Conservation (phyloP, 2,797 vertebrate genomes). For the Hephaestus fuliginosus region DNA sequence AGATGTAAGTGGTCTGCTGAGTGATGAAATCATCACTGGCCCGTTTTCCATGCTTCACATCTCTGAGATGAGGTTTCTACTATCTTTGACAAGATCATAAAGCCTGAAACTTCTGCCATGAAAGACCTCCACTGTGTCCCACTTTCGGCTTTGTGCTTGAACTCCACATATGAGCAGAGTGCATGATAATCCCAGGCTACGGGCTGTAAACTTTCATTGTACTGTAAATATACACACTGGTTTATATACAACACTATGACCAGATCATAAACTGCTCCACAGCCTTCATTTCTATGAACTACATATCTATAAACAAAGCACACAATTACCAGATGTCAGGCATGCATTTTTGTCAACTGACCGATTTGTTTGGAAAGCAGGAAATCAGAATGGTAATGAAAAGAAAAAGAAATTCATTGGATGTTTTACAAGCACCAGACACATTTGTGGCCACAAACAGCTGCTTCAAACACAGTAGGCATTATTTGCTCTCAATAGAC, state of each 20-base stretch:
- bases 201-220: conserved; percentile 63
- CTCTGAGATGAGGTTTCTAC: conserved; percentile 28
- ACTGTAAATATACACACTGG: conserved; percentile 67
- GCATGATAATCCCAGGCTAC: conserved; percentile 26
- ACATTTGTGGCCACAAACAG: conserved; percentile 57
- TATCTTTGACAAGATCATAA: conserved; percentile 45
- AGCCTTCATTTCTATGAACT: conserved; percentile 39
- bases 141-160: conserved; percentile 42
- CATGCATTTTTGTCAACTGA: conserved; percentile 32
- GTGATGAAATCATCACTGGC: conserved; percentile 32
- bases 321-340: conserved; percentile 60
- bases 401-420: conserved; percentile 41
- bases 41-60: conserved; percentile 45
- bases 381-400: conserved; percentile 41
- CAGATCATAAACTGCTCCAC: conserved; percentile 45
- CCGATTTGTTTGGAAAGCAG: conserved; percentile 48
- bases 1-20: conserved; percentile 38
- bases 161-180: conserved; percentile 48
- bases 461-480: conserved; percentile 48
- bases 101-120: conserved; percentile 9
- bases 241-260: conserved; percentile 56
- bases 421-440: conserved; percentile 44
- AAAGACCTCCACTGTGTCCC: conserved; percentile 46
- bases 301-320: conserved; percentile 52
- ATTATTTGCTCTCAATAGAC: conserved; percentile 47